Conservation (phyloP, 2,113 vertebrate species). For the Nymphicus hollandicus region DNA sequence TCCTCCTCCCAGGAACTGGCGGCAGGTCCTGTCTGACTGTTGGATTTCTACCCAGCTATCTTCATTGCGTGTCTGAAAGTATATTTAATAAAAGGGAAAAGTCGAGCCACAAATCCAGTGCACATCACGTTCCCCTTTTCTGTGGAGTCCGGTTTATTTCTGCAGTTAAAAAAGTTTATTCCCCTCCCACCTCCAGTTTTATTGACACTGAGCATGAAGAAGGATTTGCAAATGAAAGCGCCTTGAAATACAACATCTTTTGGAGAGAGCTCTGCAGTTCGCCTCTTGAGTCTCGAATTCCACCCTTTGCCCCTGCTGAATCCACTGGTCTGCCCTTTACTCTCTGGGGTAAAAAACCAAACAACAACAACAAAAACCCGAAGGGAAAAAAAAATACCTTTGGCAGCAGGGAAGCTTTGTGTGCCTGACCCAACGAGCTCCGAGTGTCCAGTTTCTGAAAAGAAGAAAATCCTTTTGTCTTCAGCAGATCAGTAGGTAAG, state of each 20-base stretch:
- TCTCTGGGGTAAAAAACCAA: slow-evolving; percentile 39
- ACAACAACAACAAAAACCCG: slow-evolving; percentile 43
- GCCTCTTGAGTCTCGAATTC: slow-evolving; percentile 20
- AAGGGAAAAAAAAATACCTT: slow-evolving; percentile 2
- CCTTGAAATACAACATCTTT: slow-evolving; percentile 46
- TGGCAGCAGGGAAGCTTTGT: slow-evolving; percentile 60
- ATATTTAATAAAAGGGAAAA: slow-evolving; percentile 16
- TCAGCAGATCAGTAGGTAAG: slow-evolving; percentile 56
- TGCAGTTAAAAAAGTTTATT: slow-evolving; percentile 30
- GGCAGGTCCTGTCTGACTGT: not conserved
- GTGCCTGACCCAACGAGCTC: slow-evolving; percentile 34
- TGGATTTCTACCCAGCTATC: not conserved
- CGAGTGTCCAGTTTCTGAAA: slow-evolving; percentile 54
- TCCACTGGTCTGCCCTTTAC: slow-evolving; percentile 56
- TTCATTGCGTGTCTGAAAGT: not conserved
- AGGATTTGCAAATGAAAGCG: slow-evolving; percentile 63
- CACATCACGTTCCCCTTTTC: not conserved
- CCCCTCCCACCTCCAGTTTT: not conserved
- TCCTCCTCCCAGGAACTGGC: not conserved
- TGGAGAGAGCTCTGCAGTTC: slow-evolving; percentile 16
- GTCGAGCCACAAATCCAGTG: not conserved
- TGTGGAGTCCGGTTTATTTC: not conserved
- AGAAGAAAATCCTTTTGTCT: slow-evolving; percentile 62
- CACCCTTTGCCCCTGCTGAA: slow-evolving; percentile 54
- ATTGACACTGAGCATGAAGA: slow-evolving; percentile 58